Conservation (phyloP, 1,140 invertebrate genomes). For the Drosophila mojavensis region DNA sequence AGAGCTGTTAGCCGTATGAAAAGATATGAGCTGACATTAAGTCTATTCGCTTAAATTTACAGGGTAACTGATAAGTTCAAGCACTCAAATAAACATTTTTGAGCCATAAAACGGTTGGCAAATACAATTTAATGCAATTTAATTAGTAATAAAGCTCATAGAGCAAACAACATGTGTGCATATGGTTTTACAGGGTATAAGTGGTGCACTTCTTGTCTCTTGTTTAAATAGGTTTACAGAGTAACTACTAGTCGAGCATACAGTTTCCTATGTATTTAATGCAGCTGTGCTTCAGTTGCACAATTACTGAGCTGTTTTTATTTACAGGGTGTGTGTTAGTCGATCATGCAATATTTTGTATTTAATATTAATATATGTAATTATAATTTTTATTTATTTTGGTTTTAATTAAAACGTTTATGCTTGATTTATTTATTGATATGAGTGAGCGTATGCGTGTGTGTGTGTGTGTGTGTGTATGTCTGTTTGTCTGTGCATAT, state of each 20-base stretch:
- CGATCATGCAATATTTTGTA: background rate
- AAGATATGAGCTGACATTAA: too few species aligned
- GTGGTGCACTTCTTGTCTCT: too few species aligned
- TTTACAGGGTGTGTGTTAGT: background rate
- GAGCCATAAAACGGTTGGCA: too few species aligned
- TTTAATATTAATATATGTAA: background rate
- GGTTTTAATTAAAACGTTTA: slow-evolving; percentile 63
- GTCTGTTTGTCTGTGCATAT: slow-evolving; percentile 1
- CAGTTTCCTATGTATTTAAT: too few species aligned
- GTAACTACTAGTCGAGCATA: too few species aligned
- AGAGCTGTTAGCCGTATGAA: too few species aligned
- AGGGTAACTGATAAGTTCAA: too few species aligned
- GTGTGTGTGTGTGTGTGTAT: slow-evolving; percentile 1
- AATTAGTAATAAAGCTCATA: background rate
- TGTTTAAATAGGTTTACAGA: too few species aligned
- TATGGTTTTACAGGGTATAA: too few species aligned
- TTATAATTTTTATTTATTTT: slow-evolving; percentile 20
- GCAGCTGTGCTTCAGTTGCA: too few species aligned
- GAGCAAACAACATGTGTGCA: background rate
- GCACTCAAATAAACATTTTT: too few species aligned
- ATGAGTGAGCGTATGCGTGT: background rate
- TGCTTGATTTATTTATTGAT: slow-evolving; percentile 61
- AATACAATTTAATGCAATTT: background rate
- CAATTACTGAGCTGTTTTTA: background rate
- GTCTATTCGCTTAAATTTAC: too few species aligned